Evolutionary conservation across 2,888 invertebrate genomes (phyloP).

Genomic region (Stenolophus ochropezus): DNA sequence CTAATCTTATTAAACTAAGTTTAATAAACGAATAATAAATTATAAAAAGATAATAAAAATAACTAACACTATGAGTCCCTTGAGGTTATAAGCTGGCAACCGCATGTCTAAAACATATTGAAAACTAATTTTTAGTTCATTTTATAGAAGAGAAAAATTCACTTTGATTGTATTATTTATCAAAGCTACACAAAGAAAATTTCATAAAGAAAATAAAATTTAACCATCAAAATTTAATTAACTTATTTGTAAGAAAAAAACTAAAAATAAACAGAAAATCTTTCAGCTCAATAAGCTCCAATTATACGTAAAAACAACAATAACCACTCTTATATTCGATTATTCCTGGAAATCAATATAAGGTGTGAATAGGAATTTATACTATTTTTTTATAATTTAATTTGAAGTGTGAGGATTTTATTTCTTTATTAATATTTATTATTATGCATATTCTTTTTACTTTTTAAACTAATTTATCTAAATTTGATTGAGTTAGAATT

Average conservation of each 20-base stretch:
- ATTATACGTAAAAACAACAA: constrained; percentile 27
- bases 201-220: neutral
- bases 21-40: too few relatives aligned
- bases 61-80: too few relatives aligned
- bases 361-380: neutral
- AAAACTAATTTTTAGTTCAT: neutral
- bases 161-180: neutral
- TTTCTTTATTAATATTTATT: too few relatives aligned
- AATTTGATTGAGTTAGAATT: too few relatives aligned
- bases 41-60: too few relatives aligned
- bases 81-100: too few relatives aligned
- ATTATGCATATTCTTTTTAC: too few relatives aligned
- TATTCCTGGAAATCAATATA: neutral
- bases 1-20: too few relatives aligned
- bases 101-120: too few relatives aligned
- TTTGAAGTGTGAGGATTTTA: too few relatives aligned
- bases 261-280: constrained; percentile 5
- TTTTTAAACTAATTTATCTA: too few relatives aligned
- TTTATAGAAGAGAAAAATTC: neutral
- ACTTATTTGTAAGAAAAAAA: neutral
- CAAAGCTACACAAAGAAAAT: neutral
- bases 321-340: constrained; percentile 20
- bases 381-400: too few relatives aligned
- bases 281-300: constrained; percentile 23
- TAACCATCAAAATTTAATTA: neutral